phyloP scores from a whole-genome alignment of 2,113 vertebrate species.

The Chloropsis hardwickii region DNA sequence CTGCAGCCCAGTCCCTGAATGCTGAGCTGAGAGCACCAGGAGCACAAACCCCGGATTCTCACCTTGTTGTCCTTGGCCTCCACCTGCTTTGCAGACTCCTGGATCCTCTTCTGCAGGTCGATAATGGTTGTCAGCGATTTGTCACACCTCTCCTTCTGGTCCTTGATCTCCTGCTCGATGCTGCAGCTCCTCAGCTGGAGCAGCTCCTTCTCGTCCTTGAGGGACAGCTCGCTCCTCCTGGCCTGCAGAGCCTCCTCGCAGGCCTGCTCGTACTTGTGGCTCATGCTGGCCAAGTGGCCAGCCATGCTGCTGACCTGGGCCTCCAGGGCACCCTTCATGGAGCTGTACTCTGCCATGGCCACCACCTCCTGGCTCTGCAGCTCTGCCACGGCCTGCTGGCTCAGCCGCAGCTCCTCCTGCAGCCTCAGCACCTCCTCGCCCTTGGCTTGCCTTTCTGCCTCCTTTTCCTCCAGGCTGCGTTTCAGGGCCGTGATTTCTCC shows the following conservation, averaged over 20 bases:
- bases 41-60: background rate
- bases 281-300: constrained; percentile 69
- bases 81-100: constrained; percentile 87
- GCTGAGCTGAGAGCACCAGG: background rate
- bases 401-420: constrained; percentile 76
- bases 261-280: constrained; percentile 74
- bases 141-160: constrained; percentile 88
- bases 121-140: constrained; percentile 84
- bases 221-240: constrained; percentile 70
- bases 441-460: constrained; percentile 73
- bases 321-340: constrained; percentile 78
- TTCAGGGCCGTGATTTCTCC: constrained; percentile 61
- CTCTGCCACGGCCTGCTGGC: constrained; percentile 74
- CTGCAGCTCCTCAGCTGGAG: constrained; percentile 76
- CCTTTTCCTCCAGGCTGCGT: constrained; percentile 74
- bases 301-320: constrained; percentile 74
- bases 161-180: constrained; percentile 87
- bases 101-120: constrained; percentile 89
- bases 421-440: constrained; percentile 73
- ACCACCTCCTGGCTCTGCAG: constrained; percentile 72
- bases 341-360: constrained; percentile 73
- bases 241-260: constrained; percentile 71
- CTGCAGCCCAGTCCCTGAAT: background rate
- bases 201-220: constrained; percentile 76
- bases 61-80: constrained; percentile 97